Percentiles rank a stretch among this genome's conserved stretches.
Evolutionary conservation across 2,888 invertebrate genomes (phyloP).

Genomic region (Stenichneumon culpator): DNA sequence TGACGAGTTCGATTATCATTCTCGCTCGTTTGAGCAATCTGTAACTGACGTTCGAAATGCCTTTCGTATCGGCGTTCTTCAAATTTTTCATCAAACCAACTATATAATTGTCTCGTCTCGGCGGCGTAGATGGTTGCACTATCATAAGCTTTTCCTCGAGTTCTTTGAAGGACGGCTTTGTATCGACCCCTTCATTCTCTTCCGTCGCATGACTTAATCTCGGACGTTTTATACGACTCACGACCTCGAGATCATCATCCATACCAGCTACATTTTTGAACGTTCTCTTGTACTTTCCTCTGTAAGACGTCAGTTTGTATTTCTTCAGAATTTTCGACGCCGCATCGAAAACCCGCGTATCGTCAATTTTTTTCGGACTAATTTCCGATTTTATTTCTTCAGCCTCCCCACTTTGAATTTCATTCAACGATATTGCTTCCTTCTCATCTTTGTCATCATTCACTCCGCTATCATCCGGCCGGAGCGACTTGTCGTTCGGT

Average conservation of each 20-base stretch:
- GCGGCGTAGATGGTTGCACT: slow-evolving; percentile 78
- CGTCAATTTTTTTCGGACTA: background rate
- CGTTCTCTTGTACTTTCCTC: slow-evolving; percentile 62
- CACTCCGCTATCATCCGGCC: background rate
- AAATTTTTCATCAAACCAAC: slow-evolving; percentile 80
- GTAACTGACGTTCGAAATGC: slow-evolving; percentile 82
- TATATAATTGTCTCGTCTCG: slow-evolving; percentile 74
- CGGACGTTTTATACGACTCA: slow-evolving; percentile 40
- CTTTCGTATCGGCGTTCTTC: slow-evolving; percentile 71
- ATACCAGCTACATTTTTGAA: slow-evolving; percentile 57
- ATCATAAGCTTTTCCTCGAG: slow-evolving; percentile 80
- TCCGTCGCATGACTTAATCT: background rate
- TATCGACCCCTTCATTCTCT: slow-evolving; percentile 15
- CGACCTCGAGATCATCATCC: slow-evolving; percentile 6
- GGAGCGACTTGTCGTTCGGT: background rate
- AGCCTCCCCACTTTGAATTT: background rate
- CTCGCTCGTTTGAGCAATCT: slow-evolving; percentile 87
- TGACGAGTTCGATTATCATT: slow-evolving; percentile 88
- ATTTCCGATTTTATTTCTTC: background rate
- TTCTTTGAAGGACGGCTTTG: background rate
- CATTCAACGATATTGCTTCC: background rate
- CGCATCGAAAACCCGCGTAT: slow-evolving; percentile 15
- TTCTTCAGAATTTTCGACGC: slow-evolving; percentile 56
- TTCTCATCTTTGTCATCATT: slow-evolving; percentile 4
- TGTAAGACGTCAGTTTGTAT: slow-evolving; percentile 52